phyloP scores from a whole-genome alignment of 2,888 invertebrate genomes.

The Papilio protenor region DNA sequence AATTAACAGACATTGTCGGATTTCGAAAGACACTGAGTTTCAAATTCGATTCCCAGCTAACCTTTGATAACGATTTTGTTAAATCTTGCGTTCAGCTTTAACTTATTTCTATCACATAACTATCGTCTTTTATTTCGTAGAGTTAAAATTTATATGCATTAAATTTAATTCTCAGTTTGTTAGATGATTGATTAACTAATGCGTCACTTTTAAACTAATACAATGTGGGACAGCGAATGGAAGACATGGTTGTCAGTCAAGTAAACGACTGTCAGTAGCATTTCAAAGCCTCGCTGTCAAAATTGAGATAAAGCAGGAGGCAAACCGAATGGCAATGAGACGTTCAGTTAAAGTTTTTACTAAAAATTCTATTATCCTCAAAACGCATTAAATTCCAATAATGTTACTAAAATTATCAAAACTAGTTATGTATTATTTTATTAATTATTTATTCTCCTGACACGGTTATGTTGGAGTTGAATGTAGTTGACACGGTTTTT shows the following conservation, averaged over 20 bases:
- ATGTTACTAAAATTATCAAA: slow-evolving; percentile 3
- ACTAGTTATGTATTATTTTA: not conserved
- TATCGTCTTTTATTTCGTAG: not conserved
- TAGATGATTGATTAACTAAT: slow-evolving; percentile 38
- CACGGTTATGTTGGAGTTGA: not conserved
- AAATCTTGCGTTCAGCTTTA: not conserved
- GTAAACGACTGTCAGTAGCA: slow-evolving; percentile 52
- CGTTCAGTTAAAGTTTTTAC: slow-evolving; percentile 17
- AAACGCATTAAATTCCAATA: slow-evolving; percentile 2
- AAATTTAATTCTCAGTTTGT: not conserved
- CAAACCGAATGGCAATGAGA: slow-evolving; percentile 39
- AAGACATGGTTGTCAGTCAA: slow-evolving; percentile 71
- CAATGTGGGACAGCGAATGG: slow-evolving; percentile 57
- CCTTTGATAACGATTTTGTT: not conserved
- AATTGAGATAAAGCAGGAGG: slow-evolving; percentile 40
- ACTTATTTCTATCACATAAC: not conserved
- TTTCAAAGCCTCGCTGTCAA: slow-evolving; percentile 43
- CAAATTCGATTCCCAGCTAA: not conserved
- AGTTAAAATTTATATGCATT: not conserved
- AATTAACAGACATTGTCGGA: not conserved
- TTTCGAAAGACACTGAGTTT: not conserved
- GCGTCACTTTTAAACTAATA: slow-evolving; percentile 53
- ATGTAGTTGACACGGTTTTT: not conserved
- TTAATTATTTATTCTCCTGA: not conserved
- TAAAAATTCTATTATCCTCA: not conserved